phyloP scores from a whole-genome alignment of 2,888 invertebrate species.

The Hololepta plana region DNA sequence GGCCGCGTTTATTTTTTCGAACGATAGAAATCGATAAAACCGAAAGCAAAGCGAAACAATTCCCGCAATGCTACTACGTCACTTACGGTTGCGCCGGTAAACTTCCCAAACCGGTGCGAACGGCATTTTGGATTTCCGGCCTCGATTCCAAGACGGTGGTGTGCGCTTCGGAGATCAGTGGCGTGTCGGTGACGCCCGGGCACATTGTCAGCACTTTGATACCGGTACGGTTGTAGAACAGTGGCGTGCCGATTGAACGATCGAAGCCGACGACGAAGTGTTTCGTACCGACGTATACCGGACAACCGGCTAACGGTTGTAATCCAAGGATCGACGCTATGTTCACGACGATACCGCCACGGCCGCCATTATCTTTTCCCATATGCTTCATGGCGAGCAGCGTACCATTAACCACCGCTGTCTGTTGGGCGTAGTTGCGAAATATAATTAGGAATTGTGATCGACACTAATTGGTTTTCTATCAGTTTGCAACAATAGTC shows the following conservation, averaged over 20 bases:
- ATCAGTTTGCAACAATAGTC: too few relatives aligned
- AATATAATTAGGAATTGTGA: too few relatives aligned
- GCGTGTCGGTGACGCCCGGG: constrained; percentile 26
- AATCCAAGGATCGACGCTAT: constrained; percentile 42
- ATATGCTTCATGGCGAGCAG: constrained; percentile 38
- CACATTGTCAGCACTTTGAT: constrained; percentile 28
- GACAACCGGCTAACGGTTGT: constrained; percentile 32
- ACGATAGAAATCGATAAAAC: too few relatives aligned
- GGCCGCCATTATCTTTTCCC: constrained; percentile 37
- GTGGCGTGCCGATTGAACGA: constrained; percentile 28
- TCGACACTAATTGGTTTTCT: too few relatives aligned
- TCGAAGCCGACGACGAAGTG: constrained; percentile 34
- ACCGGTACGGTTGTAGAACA: constrained; percentile 20
- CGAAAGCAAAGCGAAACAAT: too few relatives aligned
- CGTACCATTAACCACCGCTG: constrained; percentile 29
- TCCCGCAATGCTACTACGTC: too few relatives aligned
- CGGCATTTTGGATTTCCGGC: too few relatives aligned
- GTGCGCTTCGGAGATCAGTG: too few relatives aligned
- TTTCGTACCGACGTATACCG: constrained; percentile 41
- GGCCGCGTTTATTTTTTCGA: too few relatives aligned
- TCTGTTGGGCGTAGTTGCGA: constrained; percentile 19
- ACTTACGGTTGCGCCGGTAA: constrained; percentile 24
- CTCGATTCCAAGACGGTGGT: too few relatives aligned
- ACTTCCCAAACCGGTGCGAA: constrained; percentile 16
- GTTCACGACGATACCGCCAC: constrained; percentile 49